These are phyloP conservation scores for Anser brachyrhynchus DNA, from an alignment of 2,113 vertebrate species.

Conservation along the genomic window DNA sequence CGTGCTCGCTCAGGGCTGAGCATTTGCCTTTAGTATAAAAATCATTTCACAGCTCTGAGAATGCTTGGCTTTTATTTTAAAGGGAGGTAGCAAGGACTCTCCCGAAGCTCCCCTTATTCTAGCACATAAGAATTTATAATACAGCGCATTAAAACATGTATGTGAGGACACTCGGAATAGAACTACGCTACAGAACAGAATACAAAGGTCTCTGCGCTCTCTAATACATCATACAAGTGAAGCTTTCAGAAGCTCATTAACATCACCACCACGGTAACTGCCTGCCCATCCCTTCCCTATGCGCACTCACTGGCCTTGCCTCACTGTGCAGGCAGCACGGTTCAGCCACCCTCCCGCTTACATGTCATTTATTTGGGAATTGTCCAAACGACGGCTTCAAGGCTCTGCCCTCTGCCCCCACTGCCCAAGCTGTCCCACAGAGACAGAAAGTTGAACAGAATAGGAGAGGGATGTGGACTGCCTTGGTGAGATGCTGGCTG, in stretches of 20 bases:
- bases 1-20: accelerated
- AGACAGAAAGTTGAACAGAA: neutral
- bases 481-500: neutral
- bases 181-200: neutral
- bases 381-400: neutral
- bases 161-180: neutral
- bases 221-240: neutral
- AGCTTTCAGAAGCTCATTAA: neutral
- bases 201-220: neutral
- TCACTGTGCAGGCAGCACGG: neutral
- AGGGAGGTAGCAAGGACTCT: neutral
- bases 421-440: accelerated
- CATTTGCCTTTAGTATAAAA: neutral
- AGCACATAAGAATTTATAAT: neutral
- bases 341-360: neutral
- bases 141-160: neutral
- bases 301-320: neutral
- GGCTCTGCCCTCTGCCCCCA: accelerated
- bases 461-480: neutral
- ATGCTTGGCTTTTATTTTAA: neutral
- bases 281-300: neutral
- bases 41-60: accelerated
- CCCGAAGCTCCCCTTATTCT: neutral
- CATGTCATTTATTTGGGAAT: neutral
- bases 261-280: neutral